Percentiles rank a stretch among this genome's conserved stretches.
These are phyloP conservation scores for Leucozona laternaria DNA, from an alignment of 2,888 invertebrate species.

Conservation along the genomic window DNA sequence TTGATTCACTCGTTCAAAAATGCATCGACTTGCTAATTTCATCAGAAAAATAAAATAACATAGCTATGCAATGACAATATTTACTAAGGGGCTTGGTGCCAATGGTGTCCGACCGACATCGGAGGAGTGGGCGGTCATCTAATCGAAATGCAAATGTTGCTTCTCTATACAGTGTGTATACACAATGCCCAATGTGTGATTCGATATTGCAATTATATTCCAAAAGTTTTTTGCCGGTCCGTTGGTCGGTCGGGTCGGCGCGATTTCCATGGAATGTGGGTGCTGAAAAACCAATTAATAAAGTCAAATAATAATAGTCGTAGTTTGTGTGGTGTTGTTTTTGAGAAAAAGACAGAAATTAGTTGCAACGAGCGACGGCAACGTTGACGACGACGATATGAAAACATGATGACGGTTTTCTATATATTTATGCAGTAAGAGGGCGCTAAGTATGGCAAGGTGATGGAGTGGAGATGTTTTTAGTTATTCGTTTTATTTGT, in stretches of 20 bases:
- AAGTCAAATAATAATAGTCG: slow-evolving; percentile 24
- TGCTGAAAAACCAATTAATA: slow-evolving; percentile 60
- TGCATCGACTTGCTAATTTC: slow-evolving; percentile 45
- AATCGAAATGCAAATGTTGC: slow-evolving; percentile 56
- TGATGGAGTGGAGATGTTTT: background rate
- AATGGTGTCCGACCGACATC: background rate
- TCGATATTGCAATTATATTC: slow-evolving; percentile 63
- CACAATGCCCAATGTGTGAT: slow-evolving; percentile 46
- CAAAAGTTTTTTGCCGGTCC: slow-evolving; percentile 40
- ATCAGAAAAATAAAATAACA: slow-evolving; percentile 29
- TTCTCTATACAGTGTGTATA: slow-evolving; percentile 11
- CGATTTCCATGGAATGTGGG: slow-evolving; percentile 42
- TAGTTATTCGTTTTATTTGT: slow-evolving; percentile 25
- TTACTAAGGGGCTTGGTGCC: slow-evolving; percentile 26
- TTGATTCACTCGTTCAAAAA: slow-evolving; percentile 23
- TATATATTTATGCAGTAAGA: background rate
- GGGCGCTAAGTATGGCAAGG: slow-evolving; percentile 2
- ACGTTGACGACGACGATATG: background rate
- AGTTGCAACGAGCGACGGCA: background rate
- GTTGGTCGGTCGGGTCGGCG: background rate
- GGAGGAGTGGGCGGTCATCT: slow-evolving; percentile 33
- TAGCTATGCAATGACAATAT: slow-evolving; percentile 41
- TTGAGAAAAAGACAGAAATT: slow-evolving; percentile 16
- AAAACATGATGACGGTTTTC: background rate
- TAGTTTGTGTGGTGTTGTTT: slow-evolving; percentile 14